Percentiles rank a stretch among this genome's conserved stretches.
Conservation (phyloP, 1,140 invertebrate species). For the Habropoda laboriosa region DNA sequence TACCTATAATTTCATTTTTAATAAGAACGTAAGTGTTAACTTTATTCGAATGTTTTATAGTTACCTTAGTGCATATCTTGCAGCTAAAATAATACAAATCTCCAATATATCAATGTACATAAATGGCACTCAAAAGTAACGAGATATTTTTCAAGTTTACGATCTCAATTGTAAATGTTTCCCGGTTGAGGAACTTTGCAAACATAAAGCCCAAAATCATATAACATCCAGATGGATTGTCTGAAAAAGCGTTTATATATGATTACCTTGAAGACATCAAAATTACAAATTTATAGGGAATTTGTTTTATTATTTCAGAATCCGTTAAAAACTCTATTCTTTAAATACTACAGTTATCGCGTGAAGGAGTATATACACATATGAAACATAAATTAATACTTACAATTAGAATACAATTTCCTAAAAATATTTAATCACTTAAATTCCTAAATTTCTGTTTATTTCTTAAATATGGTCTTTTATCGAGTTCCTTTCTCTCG, state of each 20-base stretch:
- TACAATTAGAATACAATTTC: background rate
- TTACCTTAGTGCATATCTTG: background rate
- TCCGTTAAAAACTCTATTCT: background rate
- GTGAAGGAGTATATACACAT: background rate
- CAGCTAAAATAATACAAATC: background rate
- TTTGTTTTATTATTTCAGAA: background rate
- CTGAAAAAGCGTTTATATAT: background rate
- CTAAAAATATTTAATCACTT: background rate
- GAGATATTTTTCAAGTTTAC: background rate
- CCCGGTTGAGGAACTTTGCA: background rate
- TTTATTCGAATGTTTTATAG: background rate
- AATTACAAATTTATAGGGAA: conserved; percentile 6
- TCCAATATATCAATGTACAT: background rate
- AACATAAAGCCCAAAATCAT: background rate
- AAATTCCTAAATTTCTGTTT: background rate
- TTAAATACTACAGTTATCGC: background rate
- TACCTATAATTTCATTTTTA: background rate
- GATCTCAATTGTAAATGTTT: background rate
- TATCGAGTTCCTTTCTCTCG: conserved; percentile 1
- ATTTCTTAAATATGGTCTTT: background rate
- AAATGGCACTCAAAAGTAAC: background rate
- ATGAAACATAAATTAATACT: background rate
- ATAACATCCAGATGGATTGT: background rate
- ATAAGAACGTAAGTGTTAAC: background rate
- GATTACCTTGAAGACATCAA: background rate